Base-by-base conservation (phyloP, 2,797 vertebrate genomes). In the Pangasius sanitwongsei region DNA sequence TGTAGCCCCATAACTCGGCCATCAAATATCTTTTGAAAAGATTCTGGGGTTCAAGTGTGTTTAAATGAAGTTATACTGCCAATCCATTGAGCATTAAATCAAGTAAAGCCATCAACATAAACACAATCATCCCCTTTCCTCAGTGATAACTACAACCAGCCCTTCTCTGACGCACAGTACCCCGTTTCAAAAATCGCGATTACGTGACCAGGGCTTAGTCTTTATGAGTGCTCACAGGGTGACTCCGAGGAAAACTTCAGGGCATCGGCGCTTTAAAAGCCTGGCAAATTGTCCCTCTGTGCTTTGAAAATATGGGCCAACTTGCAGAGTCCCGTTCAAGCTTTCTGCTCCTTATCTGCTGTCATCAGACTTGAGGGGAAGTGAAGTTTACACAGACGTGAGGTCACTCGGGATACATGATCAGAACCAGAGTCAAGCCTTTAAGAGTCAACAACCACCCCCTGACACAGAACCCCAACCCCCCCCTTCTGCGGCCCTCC, bases 351-450 rank as follows among this genome's bases (percentile, higher is more conserved):
- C 92, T 95, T 95, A 93, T 94, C 93, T 86, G 92, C 89, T 87
- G 82, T 92, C 94, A 95, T 96, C 94, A 92, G 94, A 95, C 93
- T 92, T 92, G 90, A 95, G 91, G 88, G 96, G 96, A 96, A 96
- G 95, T 93, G 91, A 94, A 95, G 95, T 96, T 96, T 95, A 95
- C 95, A 93, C 86, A 88, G 90, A 88, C 65, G 55, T 81, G 87
- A 92, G 87, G 90, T 90, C 88, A 91, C 72, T 61, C 59, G 78
- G 86, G 65, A 85, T 70, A 74, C 82, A 84, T 5, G 34, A 69
- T 89, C 59, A 81, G 31, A 61, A 90, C 48, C 67, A 74, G 28
- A 80, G 89, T 6, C 69, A 59, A 83, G 82, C 72, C 61, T 70
- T 74, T 61, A 83, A 87, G 72, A 86, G 67, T 63, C 57, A 50